A percentile compares a stretch with the other conserved stretches of the same genome.
These are phyloP conservation scores for Drosophila diplacantha DNA, from an alignment of 2,888 invertebrate species.

Conservation along the genomic window DNA sequence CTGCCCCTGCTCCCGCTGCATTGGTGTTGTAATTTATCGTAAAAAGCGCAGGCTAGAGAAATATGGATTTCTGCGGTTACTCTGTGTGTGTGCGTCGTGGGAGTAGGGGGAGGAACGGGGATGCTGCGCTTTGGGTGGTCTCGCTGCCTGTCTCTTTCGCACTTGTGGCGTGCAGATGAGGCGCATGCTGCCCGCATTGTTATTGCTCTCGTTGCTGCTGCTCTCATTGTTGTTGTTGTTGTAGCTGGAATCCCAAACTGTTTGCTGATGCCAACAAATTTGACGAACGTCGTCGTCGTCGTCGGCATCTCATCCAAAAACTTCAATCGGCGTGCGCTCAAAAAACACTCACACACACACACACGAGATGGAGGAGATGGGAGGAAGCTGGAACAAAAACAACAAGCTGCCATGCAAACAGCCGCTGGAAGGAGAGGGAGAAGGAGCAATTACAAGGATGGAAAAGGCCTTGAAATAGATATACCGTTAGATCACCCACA, in stretches of 20 bases:
- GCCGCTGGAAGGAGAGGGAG: slow-evolving; percentile 3
- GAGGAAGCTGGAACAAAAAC: slow-evolving; percentile 19
- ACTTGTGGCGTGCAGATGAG: slow-evolving; percentile 14
- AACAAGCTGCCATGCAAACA: slow-evolving; percentile 24
- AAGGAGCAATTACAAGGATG: slow-evolving; percentile 39
- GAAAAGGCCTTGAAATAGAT: slow-evolving; percentile 42
- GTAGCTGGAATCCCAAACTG: slow-evolving; percentile 52
- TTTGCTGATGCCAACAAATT: slow-evolving; percentile 72
- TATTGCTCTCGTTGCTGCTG: slow-evolving; percentile 32
- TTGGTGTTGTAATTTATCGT: slow-evolving; percentile 61
- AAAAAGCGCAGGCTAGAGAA: slow-evolving; percentile 61
- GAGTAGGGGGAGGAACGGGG: background rate
- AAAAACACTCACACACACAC: slow-evolving; percentile 8
- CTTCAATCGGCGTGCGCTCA: slow-evolving; percentile 67
- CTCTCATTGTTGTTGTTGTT: slow-evolving; percentile 21
- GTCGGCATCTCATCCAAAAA: slow-evolving; percentile 66
- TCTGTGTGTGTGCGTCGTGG: slow-evolving; percentile 4
- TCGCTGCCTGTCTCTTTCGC: slow-evolving; percentile 30
- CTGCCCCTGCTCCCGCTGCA: slow-evolving; percentile 13
- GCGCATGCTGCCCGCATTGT: slow-evolving; percentile 49
- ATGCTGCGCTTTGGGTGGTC: slow-evolving; percentile 62
- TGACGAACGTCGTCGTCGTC: slow-evolving; percentile 67
- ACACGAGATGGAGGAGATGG: slow-evolving; percentile 29
- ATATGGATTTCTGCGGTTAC: slow-evolving; percentile 67
- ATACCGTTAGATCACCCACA: slow-evolving; percentile 20